Evolutionary conservation across 2,797 vertebrate genomes (phyloP).

Genomic region (Sebastes miniatus): DNA sequence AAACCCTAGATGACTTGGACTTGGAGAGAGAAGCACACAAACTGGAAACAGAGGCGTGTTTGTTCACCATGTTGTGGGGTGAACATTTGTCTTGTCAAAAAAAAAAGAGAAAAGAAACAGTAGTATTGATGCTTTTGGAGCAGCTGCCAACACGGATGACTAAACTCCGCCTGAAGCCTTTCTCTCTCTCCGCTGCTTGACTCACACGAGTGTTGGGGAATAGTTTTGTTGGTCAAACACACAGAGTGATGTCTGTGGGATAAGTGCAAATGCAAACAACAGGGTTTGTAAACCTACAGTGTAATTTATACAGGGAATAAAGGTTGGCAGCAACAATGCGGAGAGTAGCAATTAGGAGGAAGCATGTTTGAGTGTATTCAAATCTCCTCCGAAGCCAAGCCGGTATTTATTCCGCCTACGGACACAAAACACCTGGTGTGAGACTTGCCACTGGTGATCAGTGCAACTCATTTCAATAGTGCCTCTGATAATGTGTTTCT

Average conservation of each 20-base stretch:
- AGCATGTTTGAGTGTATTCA: slow-evolving; percentile 47
- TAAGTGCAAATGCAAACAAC: slow-evolving; percentile 50
- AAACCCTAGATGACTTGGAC: slow-evolving; percentile 27
- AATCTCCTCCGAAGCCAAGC: slow-evolving; percentile 34
- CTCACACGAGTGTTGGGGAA: slow-evolving; percentile 62
- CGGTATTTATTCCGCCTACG: slow-evolving; percentile 63
- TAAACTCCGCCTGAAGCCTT: slow-evolving; percentile 65
- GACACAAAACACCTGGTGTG: slow-evolving; percentile 63
- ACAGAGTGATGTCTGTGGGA: slow-evolving; percentile 44
- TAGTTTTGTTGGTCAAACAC: slow-evolving; percentile 49
- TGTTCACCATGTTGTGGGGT: slow-evolving; percentile 59
- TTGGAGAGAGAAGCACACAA: slow-evolving; percentile 11
- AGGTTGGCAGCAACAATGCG: slow-evolving; percentile 47
- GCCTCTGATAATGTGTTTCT: slow-evolving; percentile 62
- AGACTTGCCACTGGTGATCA: slow-evolving; percentile 60
- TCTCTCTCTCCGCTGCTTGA: slow-evolving; percentile 43
- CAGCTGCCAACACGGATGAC: slow-evolving; percentile 74
- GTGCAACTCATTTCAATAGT: slow-evolving; percentile 47
- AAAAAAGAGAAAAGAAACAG: slow-evolving; percentile 33
- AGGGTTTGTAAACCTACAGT: slow-evolving; percentile 33
- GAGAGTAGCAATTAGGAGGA: slow-evolving; percentile 56
- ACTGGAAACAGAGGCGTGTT: slow-evolving; percentile 63
- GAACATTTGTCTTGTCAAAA: slow-evolving; percentile 61
- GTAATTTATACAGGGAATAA: slow-evolving; percentile 59
- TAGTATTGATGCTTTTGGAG: slow-evolving; percentile 67